phyloP scores from a whole-genome alignment of 1,140 invertebrate genomes.

The Lordiphosa collinella region DNA sequence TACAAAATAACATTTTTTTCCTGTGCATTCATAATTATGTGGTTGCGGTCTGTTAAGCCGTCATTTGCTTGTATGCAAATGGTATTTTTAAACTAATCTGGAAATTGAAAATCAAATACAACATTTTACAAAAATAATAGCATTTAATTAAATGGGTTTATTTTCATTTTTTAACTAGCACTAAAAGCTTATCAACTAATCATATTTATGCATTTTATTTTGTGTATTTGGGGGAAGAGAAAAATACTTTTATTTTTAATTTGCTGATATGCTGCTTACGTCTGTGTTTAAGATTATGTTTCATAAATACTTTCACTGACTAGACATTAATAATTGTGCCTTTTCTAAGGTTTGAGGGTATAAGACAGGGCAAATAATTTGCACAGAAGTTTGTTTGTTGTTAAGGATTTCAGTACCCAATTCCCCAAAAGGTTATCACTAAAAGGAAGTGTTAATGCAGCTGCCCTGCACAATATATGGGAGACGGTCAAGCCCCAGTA shows the following conservation, averaged over 20 bases:
- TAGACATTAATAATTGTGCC: slow-evolving; percentile 11
- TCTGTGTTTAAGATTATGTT: slow-evolving; percentile 29
- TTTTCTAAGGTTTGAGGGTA: no score
- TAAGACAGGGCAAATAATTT: slow-evolving; percentile 6
- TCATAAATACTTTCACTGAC: slow-evolving; percentile 44
- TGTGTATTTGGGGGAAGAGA: slow-evolving; percentile 23
- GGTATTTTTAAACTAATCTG: background rate
- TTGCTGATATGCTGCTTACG: slow-evolving; percentile 36
- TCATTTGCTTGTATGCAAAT: background rate
- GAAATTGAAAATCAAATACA: slow-evolving; percentile 32
- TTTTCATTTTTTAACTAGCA: background rate
- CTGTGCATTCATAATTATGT: slow-evolving; percentile 4
- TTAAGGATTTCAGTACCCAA: no score
- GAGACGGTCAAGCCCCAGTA: no score
- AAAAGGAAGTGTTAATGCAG: no score
- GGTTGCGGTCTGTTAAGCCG: background rate
- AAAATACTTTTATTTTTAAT: slow-evolving; percentile 30
- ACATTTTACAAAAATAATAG: slow-evolving; percentile 48
- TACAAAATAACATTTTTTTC: slow-evolving; percentile 10
- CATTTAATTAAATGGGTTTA: slow-evolving; percentile 16
- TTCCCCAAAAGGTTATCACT: no score
- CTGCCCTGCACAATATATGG: no score
- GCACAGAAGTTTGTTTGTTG: background rate
- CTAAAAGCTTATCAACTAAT: slow-evolving; percentile 1
- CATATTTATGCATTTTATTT: slow-evolving; percentile 12